A percentile compares a stretch with the other conserved stretches of the same genome.
Evolutionary conservation across 2,113 vertebrate species (phyloP).

Genomic region (Gymnorhina tibicen): DNA sequence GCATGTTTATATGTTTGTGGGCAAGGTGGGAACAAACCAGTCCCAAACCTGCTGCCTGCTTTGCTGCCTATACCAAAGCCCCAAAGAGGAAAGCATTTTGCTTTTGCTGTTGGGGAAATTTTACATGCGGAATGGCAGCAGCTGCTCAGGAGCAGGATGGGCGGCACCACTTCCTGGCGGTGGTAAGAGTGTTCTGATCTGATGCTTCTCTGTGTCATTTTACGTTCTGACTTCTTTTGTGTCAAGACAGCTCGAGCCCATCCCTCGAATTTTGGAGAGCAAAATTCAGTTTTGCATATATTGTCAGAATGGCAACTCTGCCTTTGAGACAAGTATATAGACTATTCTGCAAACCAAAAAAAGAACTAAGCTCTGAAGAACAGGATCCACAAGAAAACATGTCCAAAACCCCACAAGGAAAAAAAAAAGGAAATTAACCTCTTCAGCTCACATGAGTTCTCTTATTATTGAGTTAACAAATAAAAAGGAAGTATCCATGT

Average conservation of each 20-base stretch:
- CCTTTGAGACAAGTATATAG: not conserved
- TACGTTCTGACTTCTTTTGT: not conserved
- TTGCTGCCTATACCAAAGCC: not conserved
- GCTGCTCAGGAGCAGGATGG: not conserved
- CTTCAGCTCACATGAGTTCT: not conserved
- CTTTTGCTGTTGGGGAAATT: not conserved
- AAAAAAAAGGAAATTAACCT: not conserved
- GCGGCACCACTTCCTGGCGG: not conserved
- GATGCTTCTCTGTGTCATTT: not conserved
- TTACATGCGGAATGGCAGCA: not conserved
- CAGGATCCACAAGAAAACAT: not conserved
- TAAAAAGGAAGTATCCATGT: not conserved
- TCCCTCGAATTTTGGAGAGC: not conserved
- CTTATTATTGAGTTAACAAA: not conserved
- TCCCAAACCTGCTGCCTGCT: not conserved
- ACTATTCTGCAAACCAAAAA: not conserved
- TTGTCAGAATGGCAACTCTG: not conserved
- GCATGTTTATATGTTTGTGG: not conserved
- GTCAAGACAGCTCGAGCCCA: not conserved
- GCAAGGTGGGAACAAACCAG: not conserved
- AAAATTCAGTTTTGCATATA: not conserved
- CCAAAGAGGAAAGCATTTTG: not conserved
- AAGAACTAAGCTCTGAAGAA: not conserved
- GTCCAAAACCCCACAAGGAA: not conserved
- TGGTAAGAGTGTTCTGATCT: fast-evolving